Evolutionary conservation across 1,140 invertebrate genomes (phyloP), one percentile per base, ranked within the genome.

Genomic region (Lasioglossum baleicum): DNA sequence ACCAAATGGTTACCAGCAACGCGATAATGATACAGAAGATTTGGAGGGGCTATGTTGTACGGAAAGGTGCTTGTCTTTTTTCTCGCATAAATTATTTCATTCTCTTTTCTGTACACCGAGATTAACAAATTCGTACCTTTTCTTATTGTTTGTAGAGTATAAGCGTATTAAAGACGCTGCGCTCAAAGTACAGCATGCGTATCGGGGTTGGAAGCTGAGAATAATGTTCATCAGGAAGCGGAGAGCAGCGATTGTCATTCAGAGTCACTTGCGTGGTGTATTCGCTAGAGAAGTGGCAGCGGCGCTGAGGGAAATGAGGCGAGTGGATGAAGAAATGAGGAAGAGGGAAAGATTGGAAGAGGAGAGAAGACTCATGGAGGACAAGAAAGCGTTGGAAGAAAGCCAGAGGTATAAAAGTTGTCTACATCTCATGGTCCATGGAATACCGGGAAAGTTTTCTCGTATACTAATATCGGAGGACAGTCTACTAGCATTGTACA

Each of bases 261-360:
- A 99, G 94, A 96, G 97, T 80, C 96, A 97, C 93, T 92, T 98
- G 65, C 94, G 98, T 53, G 98, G 98, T 61, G 97, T 98, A 87
- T 98, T 98, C 93, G 98, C 98, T 0, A 93, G 98, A 66, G 97
- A 97, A 91, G 95, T 96, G 13, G 98, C 98, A 0, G 93, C 96
- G 8, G 97, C 97, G 3, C 90, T 99, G 64, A 93, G 97, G 2
- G 97, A 98, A 94, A 98, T 98, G 96, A 95, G 96, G 85, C 94
- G 96, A n/a, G 96, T 98, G 42, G 98, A 99, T 91, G 97, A 98
- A 89, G 97, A 98, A 93, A 97, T 98, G 94, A 94, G 96, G 76
- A 95, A 96, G 87, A 94, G 97, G 72, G 96, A 97, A 87, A 95
- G 96, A 83, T 81, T 95, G 76, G 96, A 97, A 88, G 94, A 96